phyloP scores from a whole-genome alignment of 2,888 invertebrate genomes.

The Drosophila vallismaia region DNA sequence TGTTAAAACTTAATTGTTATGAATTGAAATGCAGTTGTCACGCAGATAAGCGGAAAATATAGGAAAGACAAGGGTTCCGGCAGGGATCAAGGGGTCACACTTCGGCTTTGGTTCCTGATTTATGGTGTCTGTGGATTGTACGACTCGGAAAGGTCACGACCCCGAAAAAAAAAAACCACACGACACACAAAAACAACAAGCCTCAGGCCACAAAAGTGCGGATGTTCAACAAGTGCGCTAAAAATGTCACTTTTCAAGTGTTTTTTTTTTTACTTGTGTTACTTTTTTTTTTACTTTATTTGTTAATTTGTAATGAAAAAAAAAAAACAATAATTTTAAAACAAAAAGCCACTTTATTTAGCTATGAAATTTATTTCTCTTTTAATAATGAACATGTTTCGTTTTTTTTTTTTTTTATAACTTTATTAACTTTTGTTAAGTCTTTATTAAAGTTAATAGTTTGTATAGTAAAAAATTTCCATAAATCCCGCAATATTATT shows the following conservation, averaged over 20 bases:
- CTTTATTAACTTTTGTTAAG: neutral
- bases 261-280: neutral
- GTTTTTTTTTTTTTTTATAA: neutral
- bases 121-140: constrained; percentile 51
- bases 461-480: neutral
- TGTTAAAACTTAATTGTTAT: constrained; percentile 63
- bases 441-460: neutral
- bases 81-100: constrained; percentile 20
- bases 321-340: too few species aligned
- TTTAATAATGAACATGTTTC: neutral
- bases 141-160: constrained; percentile 4
- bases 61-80: constrained; percentile 19
- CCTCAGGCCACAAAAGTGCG: constrained; percentile 9
- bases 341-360: neutral
- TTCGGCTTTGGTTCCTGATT: constrained; percentile 56
- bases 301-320: too few species aligned
- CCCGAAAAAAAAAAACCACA: constrained; percentile 10
- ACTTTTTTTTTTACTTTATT: neutral
- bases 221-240: constrained; percentile 3
- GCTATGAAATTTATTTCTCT: too few species aligned
- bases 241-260: constrained; percentile 4
- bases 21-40: constrained; percentile 70
- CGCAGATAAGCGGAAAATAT: constrained; percentile 47
- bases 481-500: neutral
- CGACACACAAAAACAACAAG: constrained; percentile 19